Base-by-base conservation (phyloP, 2,888 invertebrate species). In the Liopterus haemorrhoidalis region DNA sequence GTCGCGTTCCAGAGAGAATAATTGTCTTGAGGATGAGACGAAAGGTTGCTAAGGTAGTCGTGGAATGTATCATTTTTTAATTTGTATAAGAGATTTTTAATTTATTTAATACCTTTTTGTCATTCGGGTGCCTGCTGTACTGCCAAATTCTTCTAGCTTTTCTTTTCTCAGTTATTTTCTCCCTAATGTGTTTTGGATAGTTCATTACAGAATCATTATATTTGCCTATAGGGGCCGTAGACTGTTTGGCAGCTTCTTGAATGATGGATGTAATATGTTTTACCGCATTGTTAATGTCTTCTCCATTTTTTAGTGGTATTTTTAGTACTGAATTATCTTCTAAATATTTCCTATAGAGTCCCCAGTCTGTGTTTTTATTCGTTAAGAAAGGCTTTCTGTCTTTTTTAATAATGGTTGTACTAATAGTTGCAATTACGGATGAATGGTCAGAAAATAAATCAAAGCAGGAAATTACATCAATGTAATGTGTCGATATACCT, bases 371-470 rank as follows among this genome's bases (percentile, higher is more conserved):
- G 15, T 25, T 32, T 31, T 43, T 43, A 38, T 46, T 49, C n/a
- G 20, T 31, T 12, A 50, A 37, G 5, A 38, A 42, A 5, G 47
- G 45, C 38, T 25, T 28, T 24, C 28, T 43, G 27, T 48, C 30
- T 41, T 45, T 52, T 9, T 40, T 19, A 18, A 51, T 42, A 20
- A 49, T 28, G 32, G 33, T 37, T 16, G 49, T 46, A 33, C 46
- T 49, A 16, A 53, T 19, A 14, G 49, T 53, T 11, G 53, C 27
- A 9, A 53, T 27, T 5, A 57, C 42, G 4, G 55, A 52, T 18
- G 51, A 50, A 24, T 57, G 54, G 22, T 55, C 52, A 2, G 56
- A 55, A 21, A 49, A 50, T n/a, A 57, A 35, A 32, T 58, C 55
- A 12, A 46, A 30, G 16, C 46, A 41, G 12, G 48, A 33, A 41